Evolutionary conservation across 2,888 invertebrate species (phyloP), one percentile per base, ranked within the genome.

Genomic region (Euplagia quadripunctaria): DNA sequence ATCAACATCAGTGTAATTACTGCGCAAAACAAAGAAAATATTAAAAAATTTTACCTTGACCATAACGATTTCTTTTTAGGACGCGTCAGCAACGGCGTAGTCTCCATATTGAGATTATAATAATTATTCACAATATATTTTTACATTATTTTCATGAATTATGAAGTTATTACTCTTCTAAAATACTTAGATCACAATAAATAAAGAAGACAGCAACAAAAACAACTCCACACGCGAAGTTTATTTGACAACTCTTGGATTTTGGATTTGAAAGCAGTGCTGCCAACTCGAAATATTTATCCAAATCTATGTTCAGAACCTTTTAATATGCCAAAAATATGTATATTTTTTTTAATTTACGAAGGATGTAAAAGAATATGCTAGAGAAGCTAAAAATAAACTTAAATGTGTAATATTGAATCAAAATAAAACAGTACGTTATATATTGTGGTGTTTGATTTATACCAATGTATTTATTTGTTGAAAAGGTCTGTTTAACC

Each of bases 11-110:
- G 49, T 69, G 70, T 70, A 79, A 82, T 78, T 79, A 80, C 72
- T 82, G 80, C 79, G 76, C 80, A 72, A 83, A 85, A 85, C 84
- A 86, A 84, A 82, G 80, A 79, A 72, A 67, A 74, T 63, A 82
- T 74, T 73, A 71, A 79, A 75, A 78, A 78, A 73, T 65, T 64
- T 85, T 91, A 96, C 96, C 96, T 95, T 91, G 94, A 94, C 95
- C 94, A 94, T 85, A 95, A 82, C 73, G 95, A 93, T 90, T 92
- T 94, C 85, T 86, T 92, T 87, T 91, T 93, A 72, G 95, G 93
- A 75, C 94, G 90, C 51, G 89, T 82, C 71, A 96, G 79, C 70
- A 96, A 85, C 31, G 96, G 96, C 41, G 95, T 96, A 49, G 93
- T 93, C 85, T 96, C 96, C 96, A 96, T 96, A 42, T 74, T 89